phyloP scores from a whole-genome alignment of 2,113 vertebrate genomes.

The Origma solitaria region DNA sequence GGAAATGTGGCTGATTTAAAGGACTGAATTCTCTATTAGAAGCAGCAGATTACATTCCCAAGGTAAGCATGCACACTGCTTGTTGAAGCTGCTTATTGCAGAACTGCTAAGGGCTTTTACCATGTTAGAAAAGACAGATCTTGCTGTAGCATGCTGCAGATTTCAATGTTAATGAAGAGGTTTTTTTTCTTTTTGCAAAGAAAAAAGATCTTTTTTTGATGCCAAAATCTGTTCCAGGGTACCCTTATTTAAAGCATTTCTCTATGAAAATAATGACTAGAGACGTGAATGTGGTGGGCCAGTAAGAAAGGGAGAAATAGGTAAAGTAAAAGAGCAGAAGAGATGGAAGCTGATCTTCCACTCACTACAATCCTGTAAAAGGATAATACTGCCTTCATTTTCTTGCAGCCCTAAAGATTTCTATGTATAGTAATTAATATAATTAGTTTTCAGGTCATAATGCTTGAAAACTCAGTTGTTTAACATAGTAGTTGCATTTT shows the following conservation, averaged over 20 bases:
- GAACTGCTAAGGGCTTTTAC: not conserved
- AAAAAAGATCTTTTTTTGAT: not conserved
- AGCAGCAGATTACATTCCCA: conserved; percentile 3
- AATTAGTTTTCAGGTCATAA: not conserved
- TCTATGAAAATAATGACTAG: not conserved
- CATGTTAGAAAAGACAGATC: not conserved
- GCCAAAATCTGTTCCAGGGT: not conserved
- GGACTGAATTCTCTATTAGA: not conserved
- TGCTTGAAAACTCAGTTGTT: not conserved
- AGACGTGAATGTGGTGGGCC: not conserved
- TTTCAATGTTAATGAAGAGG: not conserved
- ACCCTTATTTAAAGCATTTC: not conserved
- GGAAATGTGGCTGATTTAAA: conserved; percentile 39
- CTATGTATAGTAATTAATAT: not conserved
- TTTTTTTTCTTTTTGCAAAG: not conserved
- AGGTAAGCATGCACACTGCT: conserved; percentile 41
- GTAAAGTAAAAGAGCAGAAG: not conserved
- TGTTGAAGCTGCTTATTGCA: not conserved
- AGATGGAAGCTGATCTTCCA: not conserved
- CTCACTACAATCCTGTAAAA: not conserved
- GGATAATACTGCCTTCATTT: not conserved
- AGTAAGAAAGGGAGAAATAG: not conserved
- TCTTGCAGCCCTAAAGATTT: not conserved
- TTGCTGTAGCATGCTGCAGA: not conserved
- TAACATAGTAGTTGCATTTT: not conserved